Evolutionary conservation across 35 echinoderm and acorn worm species (phyloP), one percentile per base, ranked within the genome.

Genomic region (Acanthaster planci): DNA sequence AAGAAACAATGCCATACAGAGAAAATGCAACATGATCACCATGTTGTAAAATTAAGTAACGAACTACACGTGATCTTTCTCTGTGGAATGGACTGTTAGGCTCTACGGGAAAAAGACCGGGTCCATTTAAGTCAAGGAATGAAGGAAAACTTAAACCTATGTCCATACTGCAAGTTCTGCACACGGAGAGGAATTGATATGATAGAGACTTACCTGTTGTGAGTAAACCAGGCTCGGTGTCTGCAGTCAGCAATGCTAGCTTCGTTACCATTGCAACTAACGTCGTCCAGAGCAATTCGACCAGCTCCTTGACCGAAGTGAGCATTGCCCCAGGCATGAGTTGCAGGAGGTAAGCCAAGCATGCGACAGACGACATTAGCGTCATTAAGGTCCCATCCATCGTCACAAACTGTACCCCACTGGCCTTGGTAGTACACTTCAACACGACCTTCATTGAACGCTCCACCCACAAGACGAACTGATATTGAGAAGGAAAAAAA

Each of bases 201-300:
- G n/a, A n/a, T n/a, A n/a, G 4, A 6, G 42, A 47, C 42, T 47
- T 6, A 47, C 42, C 42, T 47, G 55, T 97, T 87, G n/a, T 90
- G 84, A 17, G 54, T 54, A 15, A 79, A 84, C 15, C 86, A 60
- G 19, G 90, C 95, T 55, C 54, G 15, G 86, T 97, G 87, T 8
- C 27, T n/a, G 53, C 95, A 97, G 19, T 93, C 34, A n/a, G 90
- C 81, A 23, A 97, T 56, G 14, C 79, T 77, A 14, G 32, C 32
- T 56, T 97, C 95, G 39, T 77, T 84, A 26, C 95, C 95, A 27
- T 19, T 57, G 76, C 95, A 97, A 0, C 53, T 56, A 23, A 97
- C 64, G 26, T 97, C 81, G 78, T 97, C 95, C 29, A 97, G 51
- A 38, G 80, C 27, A 26, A 97, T 97, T 2, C 40, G 55, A 16